Base-by-base conservation (phyloP, 2,888 invertebrate genomes). In the Synanthedon tipuliformis region DNA sequence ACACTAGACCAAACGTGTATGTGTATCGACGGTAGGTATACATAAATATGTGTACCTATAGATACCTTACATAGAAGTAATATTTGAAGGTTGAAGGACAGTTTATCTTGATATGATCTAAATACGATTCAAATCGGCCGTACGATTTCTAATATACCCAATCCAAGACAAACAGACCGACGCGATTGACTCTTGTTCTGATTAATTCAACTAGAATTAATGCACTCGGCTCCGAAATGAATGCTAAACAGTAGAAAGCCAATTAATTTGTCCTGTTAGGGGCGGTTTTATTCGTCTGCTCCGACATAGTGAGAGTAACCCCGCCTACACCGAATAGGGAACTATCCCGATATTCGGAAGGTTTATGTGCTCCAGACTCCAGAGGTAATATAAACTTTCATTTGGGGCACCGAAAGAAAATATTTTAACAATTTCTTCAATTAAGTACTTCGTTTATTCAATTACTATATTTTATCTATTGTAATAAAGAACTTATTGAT, bases 251-350 rank as follows among this genome's bases (percentile, higher is more conserved):
- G 74, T 58, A 60, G 65, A 63, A 23, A 58, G 67, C 68, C 73
- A 76, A 79, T 81, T 80, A 79, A 81, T 79, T 77, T 73, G 69
- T 65, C 63, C 66, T 65, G 72, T 75, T 66, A 65, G 64, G 71
- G 73, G 73, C 68, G 72, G 68, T 68, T 69, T 66, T 45, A 64
- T 61, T 62, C 62, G 64, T n/a, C n/a, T 13, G 12, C 13, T 15
- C 45, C 45, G 45, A 12, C 45, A 13, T 34, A 34, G 15, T 45
- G 15, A n/a, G 45, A 45, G 15, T 45, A 15, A 45, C 45, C 45
- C 45, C 45, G 45, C 45, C 45, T 45, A 12, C 8, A 13, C 45
- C 4, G 34, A 34, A 34, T 45, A 45, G 13, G 15, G 45, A 45
- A 45, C 45, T 45, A 45, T 45, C 15, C 45, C 15, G 13, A 45